These are phyloP conservation scores for Periophthalmus magnuspinnatus DNA, from an alignment of 2,797 vertebrate genomes.

Conservation along the genomic window DNA sequence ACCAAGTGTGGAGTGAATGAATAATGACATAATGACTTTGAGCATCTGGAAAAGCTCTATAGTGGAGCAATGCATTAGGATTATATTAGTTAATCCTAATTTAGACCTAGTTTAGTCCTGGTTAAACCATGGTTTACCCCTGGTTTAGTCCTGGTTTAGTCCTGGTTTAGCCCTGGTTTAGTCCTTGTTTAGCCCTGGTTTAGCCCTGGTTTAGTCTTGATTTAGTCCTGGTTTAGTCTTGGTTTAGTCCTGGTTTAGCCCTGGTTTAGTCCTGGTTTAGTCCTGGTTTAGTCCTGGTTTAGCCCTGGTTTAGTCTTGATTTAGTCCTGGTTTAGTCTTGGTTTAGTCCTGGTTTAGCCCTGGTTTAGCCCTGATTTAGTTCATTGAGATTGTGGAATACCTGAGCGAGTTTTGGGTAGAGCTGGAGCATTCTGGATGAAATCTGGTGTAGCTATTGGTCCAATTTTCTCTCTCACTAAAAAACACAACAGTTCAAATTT, in stretches of 20 bases:
- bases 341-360: neutral
- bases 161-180: too few relatives aligned
- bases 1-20: too few relatives aligned
- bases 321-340: neutral
- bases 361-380: neutral
- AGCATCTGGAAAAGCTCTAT: too few relatives aligned
- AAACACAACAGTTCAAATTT: conserved; percentile 1
- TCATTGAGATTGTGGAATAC: conserved; percentile 48
- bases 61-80: too few relatives aligned
- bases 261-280: neutral
- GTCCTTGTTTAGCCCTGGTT: too few relatives aligned
- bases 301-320: neutral
- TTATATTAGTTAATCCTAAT: neutral
- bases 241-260: neutral
- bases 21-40: too few relatives aligned
- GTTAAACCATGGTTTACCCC: too few relatives aligned
- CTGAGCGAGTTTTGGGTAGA: conserved; percentile 84
- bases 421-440: conserved; percentile 83
- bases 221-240: too few relatives aligned
- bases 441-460: conserved; percentile 84
- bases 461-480: conserved; percentile 83
- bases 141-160: neutral
- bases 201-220: neutral
- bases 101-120: neutral
- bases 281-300: neutral